A percentile compares a stretch with the other conserved stretches of the same genome.
Evolutionary conservation across 2,113 vertebrate species (phyloP).

Genomic region (Pandion haliaetus): DNA sequence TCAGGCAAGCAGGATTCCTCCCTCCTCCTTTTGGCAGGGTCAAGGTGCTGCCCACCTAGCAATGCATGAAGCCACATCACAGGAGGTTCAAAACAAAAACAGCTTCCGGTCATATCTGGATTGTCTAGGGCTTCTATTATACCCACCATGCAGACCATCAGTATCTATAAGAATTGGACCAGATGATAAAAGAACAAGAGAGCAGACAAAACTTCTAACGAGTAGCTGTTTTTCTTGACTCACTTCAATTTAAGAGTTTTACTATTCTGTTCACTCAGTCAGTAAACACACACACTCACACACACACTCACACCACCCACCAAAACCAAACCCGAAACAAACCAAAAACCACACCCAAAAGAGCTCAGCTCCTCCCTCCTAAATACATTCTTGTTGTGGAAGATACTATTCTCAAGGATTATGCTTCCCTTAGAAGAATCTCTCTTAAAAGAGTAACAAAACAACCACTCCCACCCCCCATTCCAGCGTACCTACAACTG

Average conservation of each 20-base stretch:
- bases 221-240: background rate
- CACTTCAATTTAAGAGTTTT: background rate
- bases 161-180: background rate
- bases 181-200: background rate
- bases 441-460: background rate
- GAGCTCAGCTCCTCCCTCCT: background rate
- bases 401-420: background rate
- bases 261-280: background rate
- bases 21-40: background rate
- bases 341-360: background rate
- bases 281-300: background rate
- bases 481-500: background rate
- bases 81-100: background rate
- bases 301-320: background rate
- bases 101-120: background rate
- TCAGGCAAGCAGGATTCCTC: background rate
- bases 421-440: background rate
- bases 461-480: background rate
- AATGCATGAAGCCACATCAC: background rate
- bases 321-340: background rate
- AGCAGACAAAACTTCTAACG: background rate
- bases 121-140: background rate
- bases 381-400: background rate
- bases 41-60: background rate
- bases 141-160: background rate